Evolutionary conservation across 64 coral and sea anemone species (phyloP).

Genomic region (Dendrophyllia cribrosa): DNA sequence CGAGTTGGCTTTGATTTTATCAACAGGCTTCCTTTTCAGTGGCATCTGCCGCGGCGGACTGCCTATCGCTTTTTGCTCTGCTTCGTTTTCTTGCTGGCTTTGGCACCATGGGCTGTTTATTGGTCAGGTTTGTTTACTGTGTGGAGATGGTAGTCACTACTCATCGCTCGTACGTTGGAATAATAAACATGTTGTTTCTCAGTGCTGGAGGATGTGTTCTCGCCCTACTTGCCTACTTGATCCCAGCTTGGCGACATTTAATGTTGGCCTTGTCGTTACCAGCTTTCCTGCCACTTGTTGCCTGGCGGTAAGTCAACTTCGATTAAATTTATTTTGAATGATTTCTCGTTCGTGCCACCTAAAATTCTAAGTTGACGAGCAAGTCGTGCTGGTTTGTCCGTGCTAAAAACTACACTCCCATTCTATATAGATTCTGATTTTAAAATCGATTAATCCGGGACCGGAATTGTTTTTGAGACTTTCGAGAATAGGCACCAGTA

Average conservation of each 20-base stretch:
- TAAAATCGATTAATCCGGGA: too few relatives aligned
- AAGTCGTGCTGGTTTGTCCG: too few relatives aligned
- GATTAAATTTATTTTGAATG: background rate
- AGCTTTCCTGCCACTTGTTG: slow-evolving; percentile 50
- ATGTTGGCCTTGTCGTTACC: slow-evolving; percentile 67
- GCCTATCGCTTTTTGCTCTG: slow-evolving; percentile 78
- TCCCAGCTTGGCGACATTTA: slow-evolving; percentile 80
- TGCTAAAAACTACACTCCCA: too few relatives aligned
- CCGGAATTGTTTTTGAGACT: too few relatives aligned
- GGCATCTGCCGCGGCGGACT: slow-evolving; percentile 70
- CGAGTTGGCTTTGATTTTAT: background rate
- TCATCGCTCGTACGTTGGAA: slow-evolving; percentile 68
- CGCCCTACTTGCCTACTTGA: slow-evolving; percentile 76
- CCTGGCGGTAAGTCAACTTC: slow-evolving; percentile 67
- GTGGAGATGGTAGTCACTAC: slow-evolving; percentile 69
- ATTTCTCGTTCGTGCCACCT: too few relatives aligned
- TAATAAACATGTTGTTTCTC: slow-evolving; percentile 73
- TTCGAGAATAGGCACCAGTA: too few relatives aligned
- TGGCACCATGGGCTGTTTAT: slow-evolving; percentile 77
- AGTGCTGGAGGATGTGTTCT: slow-evolving; percentile 70
- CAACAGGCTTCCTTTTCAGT: background rate
- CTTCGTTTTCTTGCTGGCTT: slow-evolving; percentile 77
- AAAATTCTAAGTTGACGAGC: too few relatives aligned
- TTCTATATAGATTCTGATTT: too few relatives aligned
- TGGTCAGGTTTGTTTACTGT: slow-evolving; percentile 85